Evolutionary conservation across 2,113 vertebrate genomes (phyloP).

Genomic region (Anhinga anhinga): DNA sequence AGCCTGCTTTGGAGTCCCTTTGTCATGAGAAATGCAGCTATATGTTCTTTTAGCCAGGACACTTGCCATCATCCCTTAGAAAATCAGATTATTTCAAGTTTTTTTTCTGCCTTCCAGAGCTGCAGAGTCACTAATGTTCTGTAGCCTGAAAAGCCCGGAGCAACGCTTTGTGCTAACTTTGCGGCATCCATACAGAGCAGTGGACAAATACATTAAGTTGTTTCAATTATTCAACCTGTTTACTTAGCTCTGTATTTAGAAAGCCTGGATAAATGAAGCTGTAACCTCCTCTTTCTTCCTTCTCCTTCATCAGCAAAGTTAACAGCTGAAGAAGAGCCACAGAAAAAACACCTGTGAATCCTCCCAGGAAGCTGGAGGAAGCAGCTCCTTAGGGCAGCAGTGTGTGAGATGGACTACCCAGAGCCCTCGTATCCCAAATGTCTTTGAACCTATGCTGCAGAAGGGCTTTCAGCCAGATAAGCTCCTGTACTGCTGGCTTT

Average conservation of each 20-base stretch:
- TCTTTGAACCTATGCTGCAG: background rate
- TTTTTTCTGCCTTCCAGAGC: background rate
- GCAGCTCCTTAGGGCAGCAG: background rate
- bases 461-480: background rate
- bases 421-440: background rate
- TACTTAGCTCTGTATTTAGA: slow-evolving; percentile 53
- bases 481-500: background rate
- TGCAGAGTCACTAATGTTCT: background rate
- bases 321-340: background rate
- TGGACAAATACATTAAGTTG: background rate
- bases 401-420: rapidly evolving
- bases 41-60: background rate
- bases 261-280: slow-evolving; percentile 34
- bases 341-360: background rate
- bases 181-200: background rate
- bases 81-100: background rate
- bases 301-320: background rate
- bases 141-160: background rate
- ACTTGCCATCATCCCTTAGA: background rate
- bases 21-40: background rate
- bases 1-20: background rate
- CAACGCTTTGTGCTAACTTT: background rate
- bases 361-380: background rate
- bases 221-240: slow-evolving; percentile 55
- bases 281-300: background rate